These are phyloP conservation scores for Byasa hedistus DNA, from an alignment of 2,888 invertebrate genomes.

Conservation along the genomic window DNA sequence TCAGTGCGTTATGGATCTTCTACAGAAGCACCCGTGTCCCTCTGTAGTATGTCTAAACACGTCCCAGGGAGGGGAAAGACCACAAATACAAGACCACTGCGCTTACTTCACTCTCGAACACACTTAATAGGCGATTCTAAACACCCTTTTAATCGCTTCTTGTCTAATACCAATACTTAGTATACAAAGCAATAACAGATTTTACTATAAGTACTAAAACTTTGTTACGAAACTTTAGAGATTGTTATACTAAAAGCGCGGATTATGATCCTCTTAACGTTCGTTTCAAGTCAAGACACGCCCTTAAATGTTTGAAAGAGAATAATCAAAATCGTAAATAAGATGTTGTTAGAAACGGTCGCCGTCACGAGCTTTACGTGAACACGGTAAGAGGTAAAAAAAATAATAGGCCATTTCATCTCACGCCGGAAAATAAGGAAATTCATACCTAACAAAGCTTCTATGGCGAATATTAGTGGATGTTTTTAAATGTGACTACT, in stretches of 20 bases:
- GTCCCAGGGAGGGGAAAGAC: too few species aligned
- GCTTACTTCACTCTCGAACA: too few species aligned
- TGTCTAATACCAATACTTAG: too few species aligned
- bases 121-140: too few species aligned
- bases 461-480: constrained; percentile 15
- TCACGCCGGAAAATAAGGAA: constrained; percentile 37
- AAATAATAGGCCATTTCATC: constrained; percentile 36
- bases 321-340: constrained; percentile 35
- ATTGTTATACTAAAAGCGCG: constrained; percentile 6
- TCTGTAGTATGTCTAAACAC: too few species aligned
- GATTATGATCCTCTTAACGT: constrained; percentile 11
- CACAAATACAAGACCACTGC: too few species aligned
- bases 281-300: constrained; percentile 19
- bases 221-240: not conserved
- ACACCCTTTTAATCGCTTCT: too few species aligned
- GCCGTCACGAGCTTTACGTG: constrained; percentile 34
- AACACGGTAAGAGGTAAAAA: constrained; percentile 36
- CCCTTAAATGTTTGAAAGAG: constrained; percentile 26
- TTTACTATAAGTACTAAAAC: not conserved
- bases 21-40: too few species aligned
- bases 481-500: constrained; percentile 17
- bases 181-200: not conserved
- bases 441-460: constrained; percentile 37
- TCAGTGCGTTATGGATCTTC: too few species aligned
- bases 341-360: constrained; percentile 36